Percentiles rank a stretch among this genome's conserved stretches.
Evolutionary conservation across 23 tunicate species (phyloP).

Genomic region (Clavelina lepadiformis): DNA sequence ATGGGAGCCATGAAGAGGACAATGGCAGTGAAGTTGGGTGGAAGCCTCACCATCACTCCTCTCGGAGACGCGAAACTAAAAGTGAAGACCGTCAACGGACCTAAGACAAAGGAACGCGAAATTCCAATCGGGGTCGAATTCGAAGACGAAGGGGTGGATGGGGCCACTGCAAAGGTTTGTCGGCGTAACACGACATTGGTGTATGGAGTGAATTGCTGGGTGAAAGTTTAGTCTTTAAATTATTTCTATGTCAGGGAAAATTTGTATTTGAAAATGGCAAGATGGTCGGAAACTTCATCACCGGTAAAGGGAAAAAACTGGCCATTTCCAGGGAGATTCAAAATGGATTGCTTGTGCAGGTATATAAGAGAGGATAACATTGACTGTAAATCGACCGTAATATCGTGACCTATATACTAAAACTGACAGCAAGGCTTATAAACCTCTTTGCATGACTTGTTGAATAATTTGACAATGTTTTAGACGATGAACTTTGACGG

Average conservation of each 20-base stretch:
- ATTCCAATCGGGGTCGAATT: constrained; percentile 33
- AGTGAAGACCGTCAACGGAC: constrained; percentile 55
- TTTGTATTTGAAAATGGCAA: constrained; percentile 15
- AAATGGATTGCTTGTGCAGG: constrained; percentile 42
- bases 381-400: background rate
- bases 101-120: constrained; percentile 58
- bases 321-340: constrained; percentile 29
- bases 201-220: background rate
- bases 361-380: background rate
- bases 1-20: constrained; percentile 50
- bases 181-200: background rate
- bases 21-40: constrained; percentile 51
- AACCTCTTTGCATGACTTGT: too few species aligned
- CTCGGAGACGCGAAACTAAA: constrained; percentile 7
- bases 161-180: constrained; percentile 20
- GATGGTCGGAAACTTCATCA: constrained; percentile 33
- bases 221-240: background rate
- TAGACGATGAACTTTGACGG: constrained; percentile 33
- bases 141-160: constrained; percentile 61
- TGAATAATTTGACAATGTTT: background rate
- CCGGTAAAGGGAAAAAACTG: constrained; percentile 39
- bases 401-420: too few species aligned
- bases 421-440: too few species aligned
- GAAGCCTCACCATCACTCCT: constrained; percentile 18
- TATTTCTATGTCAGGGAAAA: constrained; percentile 22